These are phyloP conservation scores for Epinotia demarniana DNA, from an alignment of 2,888 invertebrate species.

Conservation along the genomic window DNA sequence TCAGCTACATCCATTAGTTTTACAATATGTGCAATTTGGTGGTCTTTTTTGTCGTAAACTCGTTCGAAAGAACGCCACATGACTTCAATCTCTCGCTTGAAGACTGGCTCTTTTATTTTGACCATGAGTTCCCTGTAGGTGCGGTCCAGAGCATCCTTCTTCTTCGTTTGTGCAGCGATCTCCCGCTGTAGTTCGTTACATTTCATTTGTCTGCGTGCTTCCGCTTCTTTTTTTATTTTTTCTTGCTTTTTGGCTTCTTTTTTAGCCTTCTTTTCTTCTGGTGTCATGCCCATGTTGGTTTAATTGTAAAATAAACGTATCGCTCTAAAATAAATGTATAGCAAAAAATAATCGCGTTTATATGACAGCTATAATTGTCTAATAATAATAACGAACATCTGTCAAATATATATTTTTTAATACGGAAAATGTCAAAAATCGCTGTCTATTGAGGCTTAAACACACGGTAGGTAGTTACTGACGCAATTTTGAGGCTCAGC, in stretches of 20 bases:
- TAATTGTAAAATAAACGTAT: conserved; percentile 44
- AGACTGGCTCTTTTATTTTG: conserved; percentile 75
- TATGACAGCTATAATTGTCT: conserved; percentile 8
- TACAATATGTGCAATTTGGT: conserved; percentile 82
- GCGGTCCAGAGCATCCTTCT: conserved; percentile 66
- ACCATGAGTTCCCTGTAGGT: conserved; percentile 72
- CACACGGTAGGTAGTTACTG: too few relatives aligned
- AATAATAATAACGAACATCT: background rate
- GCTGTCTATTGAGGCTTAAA: background rate
- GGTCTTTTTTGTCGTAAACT: conserved; percentile 84
- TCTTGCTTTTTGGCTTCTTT: conserved; percentile 70
- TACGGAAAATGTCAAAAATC: background rate
- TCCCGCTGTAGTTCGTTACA: conserved; percentile 70
- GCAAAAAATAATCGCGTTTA: background rate
- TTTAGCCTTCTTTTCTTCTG: conserved; percentile 71
- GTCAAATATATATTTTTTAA: background rate
- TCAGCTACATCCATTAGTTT: conserved; percentile 86
- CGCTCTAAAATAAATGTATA: conserved; percentile 12
- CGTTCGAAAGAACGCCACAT: conserved; percentile 82
- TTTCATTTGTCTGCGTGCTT: conserved; percentile 63
- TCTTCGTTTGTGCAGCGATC: conserved; percentile 64
- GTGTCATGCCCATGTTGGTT: conserved; percentile 63
- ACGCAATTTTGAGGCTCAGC: too few relatives aligned
- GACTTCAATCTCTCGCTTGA: conserved; percentile 71
- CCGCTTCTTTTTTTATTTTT: conserved; percentile 63